Base-by-base conservation (phyloP, 2,797 vertebrate species). In the Capromys pilorides region DNA sequence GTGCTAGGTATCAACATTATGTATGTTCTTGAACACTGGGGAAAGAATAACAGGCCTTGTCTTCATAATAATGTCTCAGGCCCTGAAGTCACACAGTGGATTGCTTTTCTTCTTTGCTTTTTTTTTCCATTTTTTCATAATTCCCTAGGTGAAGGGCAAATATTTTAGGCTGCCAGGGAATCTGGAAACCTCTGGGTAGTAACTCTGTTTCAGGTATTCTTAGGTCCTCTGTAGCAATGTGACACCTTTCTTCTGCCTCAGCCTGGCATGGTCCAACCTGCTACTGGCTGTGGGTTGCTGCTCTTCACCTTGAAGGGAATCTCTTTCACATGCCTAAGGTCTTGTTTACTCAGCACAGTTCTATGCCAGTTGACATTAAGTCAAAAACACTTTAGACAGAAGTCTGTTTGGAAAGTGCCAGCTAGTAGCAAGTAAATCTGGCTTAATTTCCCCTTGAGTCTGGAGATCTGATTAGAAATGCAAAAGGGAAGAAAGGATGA, bases 311-410 rank as follows among this genome's bases (percentile, higher is more conserved):
- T 75, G 75, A 91, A 94, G 86, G 41, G 51, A 82, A 79, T 79
- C 80, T 83, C 73, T 93, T 91, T 96, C 49, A 87, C 33, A 77
- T 89, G 78, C 49, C 57, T 33, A 21, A 24, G 51, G 73, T 8
- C n/a, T 41, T 94, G 73, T 97, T 96, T 93, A 62, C 86, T 94
- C 80, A 77, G 28, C 62, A 49, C 16, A 71, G 59, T 28, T 88
- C 79, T 80, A 45, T 78, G 67, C 88, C 57, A 89, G 28, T 24
- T 93, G 78, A 94, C 71, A 84, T 39, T 39, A 61, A 92, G 77
- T 95, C 61, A 79, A 77, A 92, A 89, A 14, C 71, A 51, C 33
- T 90, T 78, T 54, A 82, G 62, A 87, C 75, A 73, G 71, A 96
- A 86, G 33, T 57, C 41, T 77, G 21, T 57, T 90, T 90, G 87